phyloP scores from a whole-genome alignment of 2,888 invertebrate genomes.

The Strigamia transsilvanica region DNA sequence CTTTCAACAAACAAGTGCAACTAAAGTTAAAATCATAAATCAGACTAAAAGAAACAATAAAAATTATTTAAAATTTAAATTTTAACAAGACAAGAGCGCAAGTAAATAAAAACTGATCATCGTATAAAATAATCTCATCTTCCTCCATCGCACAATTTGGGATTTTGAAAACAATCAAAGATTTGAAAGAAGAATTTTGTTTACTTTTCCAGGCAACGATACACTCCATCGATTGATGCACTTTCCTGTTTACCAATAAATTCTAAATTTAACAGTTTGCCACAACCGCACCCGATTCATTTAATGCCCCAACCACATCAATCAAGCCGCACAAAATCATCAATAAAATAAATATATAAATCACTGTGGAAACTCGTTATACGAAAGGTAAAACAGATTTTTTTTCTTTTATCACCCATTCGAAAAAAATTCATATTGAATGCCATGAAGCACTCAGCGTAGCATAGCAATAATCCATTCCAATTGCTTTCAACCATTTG shows the following conservation, averaged over 20 bases:
- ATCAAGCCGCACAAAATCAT: slow-evolving; percentile 26
- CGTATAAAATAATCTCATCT: too few species aligned
- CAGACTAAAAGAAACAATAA: background rate
- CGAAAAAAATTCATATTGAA: slow-evolving; percentile 38
- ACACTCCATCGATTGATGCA: slow-evolving; percentile 5
- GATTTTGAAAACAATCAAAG: too few species aligned
- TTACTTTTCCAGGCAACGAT: slow-evolving; percentile 1
- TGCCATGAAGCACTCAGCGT: slow-evolving; percentile 23
- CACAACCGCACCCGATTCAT: slow-evolving; percentile 19
- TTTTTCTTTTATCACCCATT: slow-evolving; percentile 1
- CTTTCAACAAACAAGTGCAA: slow-evolving; percentile 28
- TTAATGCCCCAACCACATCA: slow-evolving; percentile 41
- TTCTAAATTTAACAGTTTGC: background rate
- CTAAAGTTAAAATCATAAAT: background rate
- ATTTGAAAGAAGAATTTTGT: background rate
- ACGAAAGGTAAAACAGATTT: background rate
- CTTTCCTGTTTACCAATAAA: slow-evolving; percentile 16
- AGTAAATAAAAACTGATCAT: too few species aligned
- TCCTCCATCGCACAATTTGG: too few species aligned
- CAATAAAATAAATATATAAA: slow-evolving; percentile 39
- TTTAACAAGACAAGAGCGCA: too few species aligned
- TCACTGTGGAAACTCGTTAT: slow-evolving; percentile 4
- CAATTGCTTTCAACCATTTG: slow-evolving; percentile 48
- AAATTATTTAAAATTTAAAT: background rate
- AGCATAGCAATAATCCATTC: slow-evolving; percentile 39